phyloP scores from a whole-genome alignment of 2,797 vertebrate species.

The Cuculus canorus region DNA sequence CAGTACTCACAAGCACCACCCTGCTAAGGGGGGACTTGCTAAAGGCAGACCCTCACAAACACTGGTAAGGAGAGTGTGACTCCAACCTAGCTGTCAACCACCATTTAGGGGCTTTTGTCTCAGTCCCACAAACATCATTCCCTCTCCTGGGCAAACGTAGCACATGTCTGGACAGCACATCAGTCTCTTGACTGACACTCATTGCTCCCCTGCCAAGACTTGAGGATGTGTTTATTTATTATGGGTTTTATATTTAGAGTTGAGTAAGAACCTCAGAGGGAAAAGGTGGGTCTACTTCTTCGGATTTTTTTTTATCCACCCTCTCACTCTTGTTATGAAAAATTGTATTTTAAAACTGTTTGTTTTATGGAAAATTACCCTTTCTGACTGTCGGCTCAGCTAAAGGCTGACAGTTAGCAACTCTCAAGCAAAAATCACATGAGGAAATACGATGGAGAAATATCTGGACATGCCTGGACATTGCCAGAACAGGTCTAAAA shows the following conservation, averaged over 20 bases:
- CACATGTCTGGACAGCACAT: conserved; percentile 20
- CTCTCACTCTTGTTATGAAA: not conserved
- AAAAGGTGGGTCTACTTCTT: conserved; percentile 25
- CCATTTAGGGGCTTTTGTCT: not conserved
- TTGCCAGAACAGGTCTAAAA: not conserved
- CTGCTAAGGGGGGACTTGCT: not conserved
- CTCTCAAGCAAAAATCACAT: not conserved
- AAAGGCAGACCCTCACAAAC: not conserved
- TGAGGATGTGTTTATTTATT: conserved; percentile 13
- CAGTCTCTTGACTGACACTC: not conserved
- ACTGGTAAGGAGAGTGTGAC: accelerated
- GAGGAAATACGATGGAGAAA: conserved; percentile 30
- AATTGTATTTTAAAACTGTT: not conserved
- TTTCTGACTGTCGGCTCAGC: not conserved
- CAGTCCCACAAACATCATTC: not conserved
- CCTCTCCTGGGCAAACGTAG: not conserved
- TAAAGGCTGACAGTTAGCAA: not conserved
- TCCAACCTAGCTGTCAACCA: accelerated
- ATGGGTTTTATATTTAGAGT: conserved; percentile 38
- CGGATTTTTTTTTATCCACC: not conserved
- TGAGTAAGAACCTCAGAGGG: conserved; percentile 41
- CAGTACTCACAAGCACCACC: not conserved
- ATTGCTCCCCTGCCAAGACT: conserved; percentile 4
- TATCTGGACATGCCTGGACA: not conserved
- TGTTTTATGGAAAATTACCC: not conserved